Evolutionary conservation across 2,113 vertebrate genomes (phyloP).

Genomic region (Limnothrissa miodon): DNA sequence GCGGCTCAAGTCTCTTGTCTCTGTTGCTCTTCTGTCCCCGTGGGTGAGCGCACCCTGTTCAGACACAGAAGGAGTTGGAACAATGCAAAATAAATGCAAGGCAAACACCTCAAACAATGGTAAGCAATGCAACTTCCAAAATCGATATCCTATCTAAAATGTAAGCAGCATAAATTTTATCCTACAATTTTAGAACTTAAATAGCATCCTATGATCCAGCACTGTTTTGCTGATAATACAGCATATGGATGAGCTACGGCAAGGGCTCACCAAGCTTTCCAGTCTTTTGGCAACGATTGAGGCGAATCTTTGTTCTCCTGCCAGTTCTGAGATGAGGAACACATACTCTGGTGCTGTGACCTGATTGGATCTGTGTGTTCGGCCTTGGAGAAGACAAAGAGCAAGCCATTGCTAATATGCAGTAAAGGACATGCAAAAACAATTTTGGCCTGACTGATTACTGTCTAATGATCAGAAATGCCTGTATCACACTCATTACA

Average conservation of each 20-base stretch:
- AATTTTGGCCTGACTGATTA: no score
- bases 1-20: conserved; percentile 94
- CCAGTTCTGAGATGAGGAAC: conserved; percentile 95
- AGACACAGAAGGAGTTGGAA: not conserved
- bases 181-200: no score
- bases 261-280: conserved; percentile 85
- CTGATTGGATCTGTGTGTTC: conserved; percentile 97
- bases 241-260: not conserved
- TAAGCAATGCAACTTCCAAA: not conserved
- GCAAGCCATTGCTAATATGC: not conserved
- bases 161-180: not conserved
- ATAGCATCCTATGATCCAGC: not conserved
- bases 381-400: conserved; percentile 67
- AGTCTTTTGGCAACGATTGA: conserved; percentile 97
- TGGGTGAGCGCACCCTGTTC: conserved; percentile 93
- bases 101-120: not conserved
- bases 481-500: not conserved
- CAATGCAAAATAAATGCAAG: not conserved
- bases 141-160: not conserved
- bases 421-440: no score
- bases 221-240: not conserved
- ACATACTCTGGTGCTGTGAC: conserved; percentile 97
- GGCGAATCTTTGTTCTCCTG: conserved; percentile 96
- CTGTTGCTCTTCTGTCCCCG: conserved; percentile 94
- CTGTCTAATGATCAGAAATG: no score